Evolutionary conservation across 2,113 vertebrate genomes (phyloP), one percentile per base, ranked within the genome.

Genomic region (rabbit (Oryctolagus cuniculus)): DNA sequence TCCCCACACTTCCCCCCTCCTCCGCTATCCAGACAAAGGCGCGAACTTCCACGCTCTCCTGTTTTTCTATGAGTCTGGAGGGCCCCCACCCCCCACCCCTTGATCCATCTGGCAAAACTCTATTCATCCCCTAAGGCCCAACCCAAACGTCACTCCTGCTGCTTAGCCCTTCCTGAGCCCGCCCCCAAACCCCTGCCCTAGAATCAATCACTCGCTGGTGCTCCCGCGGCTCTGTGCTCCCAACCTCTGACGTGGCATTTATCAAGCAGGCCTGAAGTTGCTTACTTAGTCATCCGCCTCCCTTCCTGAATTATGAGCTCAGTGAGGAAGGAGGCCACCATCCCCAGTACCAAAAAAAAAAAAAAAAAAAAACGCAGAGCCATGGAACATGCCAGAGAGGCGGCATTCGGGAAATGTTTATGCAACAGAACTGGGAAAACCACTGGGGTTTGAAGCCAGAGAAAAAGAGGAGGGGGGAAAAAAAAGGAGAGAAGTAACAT

Each of bases 101-200:
- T 86, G 93, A 94, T 95, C 96, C 97, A 96, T 96, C 95, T 96
- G 97, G 96, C 95, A 97, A 96, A 97, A 95, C 92, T 94, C 91
- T 96, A 89, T 94, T 96, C 96, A 89, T 87, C 94, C 97, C 93
- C 83, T 67, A 90, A 95, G 94, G 95, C 94, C 88, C 88, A 88
- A 96, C 95, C 95, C 96, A 95, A 89, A 97, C 92, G 96, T 95
- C 96, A 96, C 89, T 92, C 93, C 78, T 94, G 92, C 96, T 78
- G 96, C 80, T 72, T 36, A 79, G 96, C 87, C 97, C 87, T 96
- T 89, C 95, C 96, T 36, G 95, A 89, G 89, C 91, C 93, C 88
- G 27, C 0, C 81, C 78, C 94, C 85, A n/a, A 22, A 36, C 94
- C 92, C 73, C 90, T 67, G 38, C 61, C 95, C 86, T 49, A 22